Conservation (phyloP, 2,888 invertebrate species). For the Leptothorax acervorum region DNA sequence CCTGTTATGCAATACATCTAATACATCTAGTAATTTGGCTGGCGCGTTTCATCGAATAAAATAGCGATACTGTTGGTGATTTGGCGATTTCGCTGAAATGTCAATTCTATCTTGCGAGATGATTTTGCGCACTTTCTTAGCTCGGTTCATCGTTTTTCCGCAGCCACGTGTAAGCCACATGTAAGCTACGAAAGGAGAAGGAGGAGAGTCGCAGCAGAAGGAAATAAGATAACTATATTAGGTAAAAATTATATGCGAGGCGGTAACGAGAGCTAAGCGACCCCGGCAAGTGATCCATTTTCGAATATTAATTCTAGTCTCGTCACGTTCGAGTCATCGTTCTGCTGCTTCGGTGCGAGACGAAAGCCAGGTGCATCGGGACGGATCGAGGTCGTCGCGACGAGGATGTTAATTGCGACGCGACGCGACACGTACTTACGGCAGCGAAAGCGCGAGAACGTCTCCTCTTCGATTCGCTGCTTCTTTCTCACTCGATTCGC, state of each 20-base stretch:
- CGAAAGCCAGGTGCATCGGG: conserved; percentile 78
- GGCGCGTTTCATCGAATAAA: background rate
- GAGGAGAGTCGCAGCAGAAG: background rate
- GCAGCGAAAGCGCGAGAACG: conserved; percentile 70
- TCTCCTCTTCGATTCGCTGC: conserved; percentile 73
- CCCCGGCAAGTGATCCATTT: conserved; percentile 66
- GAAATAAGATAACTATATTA: conserved; percentile 11
- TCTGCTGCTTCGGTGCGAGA: conserved; percentile 67
- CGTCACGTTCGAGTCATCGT: conserved; percentile 68
- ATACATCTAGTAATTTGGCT: background rate
- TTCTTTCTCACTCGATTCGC: conserved; percentile 70
- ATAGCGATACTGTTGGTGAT: background rate
- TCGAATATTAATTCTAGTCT: conserved; percentile 75
- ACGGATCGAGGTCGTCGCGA: conserved; percentile 78
- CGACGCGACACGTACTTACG: conserved; percentile 69
- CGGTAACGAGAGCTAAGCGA: conserved; percentile 35
- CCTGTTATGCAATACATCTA: background rate
- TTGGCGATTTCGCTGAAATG: background rate
- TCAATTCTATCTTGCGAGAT: conserved; percentile 2
- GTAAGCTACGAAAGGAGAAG: background rate
- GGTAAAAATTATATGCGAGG: conserved; percentile 18
- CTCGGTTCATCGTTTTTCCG: background rate
- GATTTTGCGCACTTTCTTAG: conserved; percentile 1
- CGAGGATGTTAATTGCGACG: conserved; percentile 80
- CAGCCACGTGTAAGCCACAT: background rate